Percentiles rank a stretch among this genome's conserved stretches.
Evolutionary conservation across 2,113 vertebrate genomes (phyloP).

Genomic region (Mesocricetus auratus): DNA sequence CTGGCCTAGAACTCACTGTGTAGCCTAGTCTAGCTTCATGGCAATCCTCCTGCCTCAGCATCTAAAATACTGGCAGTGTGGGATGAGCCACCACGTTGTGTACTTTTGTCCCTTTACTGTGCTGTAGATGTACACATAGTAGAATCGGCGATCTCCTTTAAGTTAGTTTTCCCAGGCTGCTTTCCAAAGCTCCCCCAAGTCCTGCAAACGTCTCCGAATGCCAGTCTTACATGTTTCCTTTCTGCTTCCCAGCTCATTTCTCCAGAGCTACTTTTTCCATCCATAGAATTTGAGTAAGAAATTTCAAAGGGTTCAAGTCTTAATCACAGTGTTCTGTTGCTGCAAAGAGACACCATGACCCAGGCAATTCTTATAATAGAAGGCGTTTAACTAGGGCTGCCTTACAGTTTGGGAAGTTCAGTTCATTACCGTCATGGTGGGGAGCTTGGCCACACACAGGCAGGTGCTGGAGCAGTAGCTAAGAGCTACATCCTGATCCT

Average conservation of each 20-base stretch:
- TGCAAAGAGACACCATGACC: neutral
- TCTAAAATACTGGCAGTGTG: neutral
- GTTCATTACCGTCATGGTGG: neutral
- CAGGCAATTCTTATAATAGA: neutral
- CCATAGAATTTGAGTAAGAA: conserved; percentile 41
- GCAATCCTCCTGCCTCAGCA: neutral
- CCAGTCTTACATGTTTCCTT: conserved; percentile 17
- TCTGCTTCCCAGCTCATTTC: conserved; percentile 7
- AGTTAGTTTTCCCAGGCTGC: neutral
- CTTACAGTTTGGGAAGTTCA: neutral
- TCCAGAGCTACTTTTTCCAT: neutral
- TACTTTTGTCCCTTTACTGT: conserved; percentile 3
- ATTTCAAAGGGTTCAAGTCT: conserved; percentile 9
- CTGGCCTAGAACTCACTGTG: neutral
- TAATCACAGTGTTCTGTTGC: neutral
- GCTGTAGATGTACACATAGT: neutral
- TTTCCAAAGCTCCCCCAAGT: conserved; percentile 9
- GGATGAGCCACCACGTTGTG: neutral
- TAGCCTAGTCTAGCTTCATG: neutral
- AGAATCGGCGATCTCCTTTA: conserved; percentile 38
- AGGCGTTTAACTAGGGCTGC: neutral
- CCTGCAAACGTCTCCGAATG: conserved; percentile 18
- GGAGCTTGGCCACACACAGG: neutral
- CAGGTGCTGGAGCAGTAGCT: neutral
- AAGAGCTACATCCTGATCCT: neutral